Evolutionary conservation across 2,113 vertebrate species (phyloP).

Genomic region (Prunella himalayana): DNA sequence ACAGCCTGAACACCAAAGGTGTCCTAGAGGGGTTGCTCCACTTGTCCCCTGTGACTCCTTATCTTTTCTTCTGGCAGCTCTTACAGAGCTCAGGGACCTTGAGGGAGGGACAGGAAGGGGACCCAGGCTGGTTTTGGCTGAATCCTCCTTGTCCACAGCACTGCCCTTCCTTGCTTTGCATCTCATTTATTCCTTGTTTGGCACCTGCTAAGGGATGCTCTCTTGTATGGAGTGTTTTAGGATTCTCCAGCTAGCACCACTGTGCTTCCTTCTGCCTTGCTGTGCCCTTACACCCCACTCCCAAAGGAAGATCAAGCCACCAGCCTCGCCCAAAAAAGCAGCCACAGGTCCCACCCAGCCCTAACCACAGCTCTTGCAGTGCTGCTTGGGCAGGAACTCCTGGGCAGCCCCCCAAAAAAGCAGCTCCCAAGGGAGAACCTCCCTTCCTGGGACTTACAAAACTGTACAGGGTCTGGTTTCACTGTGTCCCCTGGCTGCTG

Average conservation of each 20-base stretch:
- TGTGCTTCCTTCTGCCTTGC: rapidly evolving
- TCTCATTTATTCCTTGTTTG: rapidly evolving
- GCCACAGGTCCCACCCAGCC: neutral
- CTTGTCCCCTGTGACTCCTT: neutral
- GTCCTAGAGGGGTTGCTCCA: neutral
- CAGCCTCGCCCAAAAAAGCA: neutral
- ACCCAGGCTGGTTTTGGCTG: neutral
- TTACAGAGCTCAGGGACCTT: rapidly evolving
- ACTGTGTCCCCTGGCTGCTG: neutral
- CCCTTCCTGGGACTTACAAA: neutral
- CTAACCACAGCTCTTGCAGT: neutral
- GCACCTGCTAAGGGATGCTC: neutral
- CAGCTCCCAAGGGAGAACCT: neutral
- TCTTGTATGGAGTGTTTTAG: rapidly evolving
- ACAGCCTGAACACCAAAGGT: neutral
- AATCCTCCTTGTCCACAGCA: neutral
- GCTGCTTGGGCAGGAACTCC: neutral
- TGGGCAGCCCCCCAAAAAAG: neutral
- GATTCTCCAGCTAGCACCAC: neutral
- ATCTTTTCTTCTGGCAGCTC: neutral
- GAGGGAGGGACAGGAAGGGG: neutral
- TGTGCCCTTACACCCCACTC: neutral
- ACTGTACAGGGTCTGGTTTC: neutral
- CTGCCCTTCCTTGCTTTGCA: neutral
- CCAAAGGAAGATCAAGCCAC: neutral